Percentiles rank a stretch among this genome's conserved stretches.
Conservation (phyloP, 2,113 vertebrate species). For the Pardalotus punctatus region DNA sequence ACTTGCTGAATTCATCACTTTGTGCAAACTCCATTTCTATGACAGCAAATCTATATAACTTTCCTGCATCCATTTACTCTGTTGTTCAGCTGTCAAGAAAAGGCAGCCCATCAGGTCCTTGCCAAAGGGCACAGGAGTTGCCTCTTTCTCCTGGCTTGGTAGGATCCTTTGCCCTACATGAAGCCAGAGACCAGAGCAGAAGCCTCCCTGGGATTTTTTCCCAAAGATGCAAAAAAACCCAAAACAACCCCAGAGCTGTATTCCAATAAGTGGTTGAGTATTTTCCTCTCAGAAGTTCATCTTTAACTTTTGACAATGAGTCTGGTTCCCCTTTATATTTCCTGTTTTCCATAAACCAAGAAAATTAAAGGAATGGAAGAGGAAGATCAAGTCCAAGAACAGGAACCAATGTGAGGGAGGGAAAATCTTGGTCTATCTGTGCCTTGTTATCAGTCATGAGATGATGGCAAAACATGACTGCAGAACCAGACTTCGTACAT, state of each 20-base stretch:
- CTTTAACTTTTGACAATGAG: neutral
- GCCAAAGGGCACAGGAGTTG: neutral
- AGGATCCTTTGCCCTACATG: neutral
- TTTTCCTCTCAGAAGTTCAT: neutral
- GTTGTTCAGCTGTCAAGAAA: neutral
- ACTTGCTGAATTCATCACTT: slow-evolving; percentile 15
- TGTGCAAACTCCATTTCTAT: neutral
- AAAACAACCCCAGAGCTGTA: rapidly evolving
- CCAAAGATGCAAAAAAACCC: neutral
- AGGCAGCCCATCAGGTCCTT: neutral
- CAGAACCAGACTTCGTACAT: neutral
- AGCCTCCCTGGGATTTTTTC: neutral
- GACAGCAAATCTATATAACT: slow-evolving; percentile 39
- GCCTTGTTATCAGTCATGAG: neutral
- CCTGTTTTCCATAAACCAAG: neutral
- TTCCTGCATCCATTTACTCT: neutral
- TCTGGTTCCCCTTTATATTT: neutral
- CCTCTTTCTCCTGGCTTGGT: neutral
- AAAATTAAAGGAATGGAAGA: neutral
- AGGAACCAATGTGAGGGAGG: neutral
- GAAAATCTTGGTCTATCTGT: neutral
- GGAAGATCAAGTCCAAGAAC: neutral
- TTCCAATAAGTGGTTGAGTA: neutral
- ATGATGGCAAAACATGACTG: neutral
- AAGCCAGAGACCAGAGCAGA: neutral